Percentiles rank a stretch among this genome's conserved stretches.
phyloP scores from a whole-genome alignment of 2,797 vertebrate genomes.

The Molothrus aeneus region DNA sequence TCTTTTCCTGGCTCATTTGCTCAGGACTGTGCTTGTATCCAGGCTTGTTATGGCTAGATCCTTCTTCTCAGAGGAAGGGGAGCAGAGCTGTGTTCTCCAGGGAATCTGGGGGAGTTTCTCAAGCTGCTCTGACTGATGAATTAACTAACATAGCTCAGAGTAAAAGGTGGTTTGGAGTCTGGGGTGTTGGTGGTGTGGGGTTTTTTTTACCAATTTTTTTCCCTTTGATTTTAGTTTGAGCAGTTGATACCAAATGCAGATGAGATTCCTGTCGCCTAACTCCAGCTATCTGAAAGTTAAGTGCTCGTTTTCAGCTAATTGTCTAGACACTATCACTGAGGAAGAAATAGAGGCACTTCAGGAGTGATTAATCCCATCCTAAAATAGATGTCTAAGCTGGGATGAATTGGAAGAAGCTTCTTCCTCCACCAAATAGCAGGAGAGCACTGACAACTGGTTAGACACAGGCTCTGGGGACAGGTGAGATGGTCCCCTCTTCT shows the following conservation, averaged over 20 bases:
- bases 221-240: neutral
- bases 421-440: neutral
- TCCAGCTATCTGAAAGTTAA: neutral
- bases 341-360: neutral
- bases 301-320: conserved; percentile 13
- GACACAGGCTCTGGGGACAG: neutral
- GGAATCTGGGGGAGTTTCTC: neutral
- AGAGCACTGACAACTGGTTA: neutral
- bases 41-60: neutral
- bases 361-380: conserved; percentile 2
- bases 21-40: neutral
- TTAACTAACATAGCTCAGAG: neutral
- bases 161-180: neutral
- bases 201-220: neutral
- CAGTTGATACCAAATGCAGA: neutral
- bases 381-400: neutral
- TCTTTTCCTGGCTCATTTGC: neutral
- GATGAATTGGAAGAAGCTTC: neutral
- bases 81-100: neutral
- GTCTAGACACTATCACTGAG: neutral
- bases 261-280: neutral
- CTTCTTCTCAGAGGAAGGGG: neutral
- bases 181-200: neutral
- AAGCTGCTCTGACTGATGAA: neutral
- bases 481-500: neutral